Conservation (phyloP, 2,888 invertebrate species). For the Argynnis bischoffii region DNA sequence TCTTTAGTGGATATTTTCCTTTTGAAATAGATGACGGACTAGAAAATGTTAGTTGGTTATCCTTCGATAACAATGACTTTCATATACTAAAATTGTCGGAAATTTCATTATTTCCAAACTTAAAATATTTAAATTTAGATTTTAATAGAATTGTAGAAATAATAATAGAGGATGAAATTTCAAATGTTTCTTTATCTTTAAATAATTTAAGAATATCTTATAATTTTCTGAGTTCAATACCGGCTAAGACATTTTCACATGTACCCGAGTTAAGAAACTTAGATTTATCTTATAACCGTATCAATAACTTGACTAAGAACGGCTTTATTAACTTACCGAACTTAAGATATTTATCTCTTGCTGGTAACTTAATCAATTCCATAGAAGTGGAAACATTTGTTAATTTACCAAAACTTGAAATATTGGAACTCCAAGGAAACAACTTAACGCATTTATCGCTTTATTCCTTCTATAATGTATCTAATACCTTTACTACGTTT, state of each 20-base stretch:
- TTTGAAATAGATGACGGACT: conserved; percentile 89
- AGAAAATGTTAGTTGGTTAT: conserved; percentile 89
- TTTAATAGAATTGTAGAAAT: conserved; percentile 90
- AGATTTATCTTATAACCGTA: conserved; percentile 90
- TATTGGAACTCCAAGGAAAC: conserved; percentile 91
- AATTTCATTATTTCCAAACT: conserved; percentile 85
- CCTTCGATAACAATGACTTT: conserved; percentile 94
- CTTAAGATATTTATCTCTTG: conserved; percentile 91
- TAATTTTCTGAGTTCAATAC: conserved; percentile 88
- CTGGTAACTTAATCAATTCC: conserved; percentile 89
- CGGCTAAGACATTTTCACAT: conserved; percentile 86
- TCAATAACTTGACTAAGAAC: conserved; percentile 86
- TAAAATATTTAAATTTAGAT: conserved; percentile 92
- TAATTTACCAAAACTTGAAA: conserved; percentile 88
- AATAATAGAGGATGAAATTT: conserved; percentile 85
- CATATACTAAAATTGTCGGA: conserved; percentile 87
- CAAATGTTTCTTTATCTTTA: conserved; percentile 86
- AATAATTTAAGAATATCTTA: conserved; percentile 91
- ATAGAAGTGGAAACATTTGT: conserved; percentile 89
- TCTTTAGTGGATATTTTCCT: conserved; percentile 90
- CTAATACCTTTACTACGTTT: conserved; percentile 84
- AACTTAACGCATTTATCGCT: conserved; percentile 86
- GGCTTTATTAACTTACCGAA: conserved; percentile 90
- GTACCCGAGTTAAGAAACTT: conserved; percentile 89
- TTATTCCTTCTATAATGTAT: conserved; percentile 86